Evolutionary conservation across 2,888 invertebrate genomes (phyloP), one percentile per base, ranked within the genome.

Genomic region (Bruchidius siliquastri): DNA sequence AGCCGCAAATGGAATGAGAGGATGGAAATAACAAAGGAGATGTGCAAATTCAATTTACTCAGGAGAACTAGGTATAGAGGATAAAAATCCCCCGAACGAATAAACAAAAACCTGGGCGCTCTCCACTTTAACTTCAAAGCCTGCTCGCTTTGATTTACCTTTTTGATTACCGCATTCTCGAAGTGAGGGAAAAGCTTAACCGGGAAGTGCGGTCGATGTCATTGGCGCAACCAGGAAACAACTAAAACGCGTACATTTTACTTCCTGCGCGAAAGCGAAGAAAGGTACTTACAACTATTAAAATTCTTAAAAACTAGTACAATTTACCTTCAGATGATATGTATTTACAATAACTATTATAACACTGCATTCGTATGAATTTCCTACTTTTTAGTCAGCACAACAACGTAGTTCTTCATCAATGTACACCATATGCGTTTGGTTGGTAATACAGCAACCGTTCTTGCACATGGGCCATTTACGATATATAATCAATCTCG

Each of bases 21-120:
- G 76, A 80, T 80, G 79, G 79, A 74, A 26, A 82, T 80, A 83
- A 83, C 82, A 82, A 83, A 81, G 82, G 82, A 79, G 81, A 81
- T 81, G 79, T 81, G 81, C 82, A 83, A 84, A 85, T 84, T 84
- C 84, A 84, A 85, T 85, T 85, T 83, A 79, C 79, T 77, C 80
- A 77, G 79, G 49, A 82, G 80, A 80, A 26, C 22, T 83, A 83
- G 84, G 84, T 83, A 49, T 49, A 49, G 49, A 79, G 84, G 83
- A 83, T 83, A 83, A 85, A 84, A 83, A 83, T 77, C 81, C 68
- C 68, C 79, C 77, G 77, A 81, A 80, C 81, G 81, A 82, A 84
- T 84, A 84, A 84, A 84, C 82, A 84, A 82, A 71, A 82, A 83
- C 81, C 82, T 81, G 81, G 77, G 76, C 78, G 71, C 76, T 77